Conservation (phyloP, 2,888 invertebrate genomes). For the Melipona bicolor region DNA sequence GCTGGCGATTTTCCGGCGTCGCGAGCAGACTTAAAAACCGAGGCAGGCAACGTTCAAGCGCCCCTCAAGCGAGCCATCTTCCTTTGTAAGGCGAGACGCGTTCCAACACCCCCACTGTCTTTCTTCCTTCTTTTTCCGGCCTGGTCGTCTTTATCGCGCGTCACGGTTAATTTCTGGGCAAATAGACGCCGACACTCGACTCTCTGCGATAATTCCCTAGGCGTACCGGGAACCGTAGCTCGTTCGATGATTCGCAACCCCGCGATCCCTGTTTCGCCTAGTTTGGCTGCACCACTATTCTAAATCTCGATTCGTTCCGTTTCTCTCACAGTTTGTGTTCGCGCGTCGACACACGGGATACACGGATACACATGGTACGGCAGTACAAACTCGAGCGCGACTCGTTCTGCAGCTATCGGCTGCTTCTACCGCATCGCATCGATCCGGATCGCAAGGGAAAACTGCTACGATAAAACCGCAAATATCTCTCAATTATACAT, state of each 20-base stretch:
- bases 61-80: constrained; percentile 22
- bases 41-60: constrained; percentile 25
- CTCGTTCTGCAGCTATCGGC: neutral
- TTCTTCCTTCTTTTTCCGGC: neutral
- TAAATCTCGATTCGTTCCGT: neutral
- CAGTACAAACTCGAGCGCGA: neutral
- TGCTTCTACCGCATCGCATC: neutral
- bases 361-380: neutral
- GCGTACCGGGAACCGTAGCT: neutral
- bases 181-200: neutral
- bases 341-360: neutral
- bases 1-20: constrained; percentile 41
- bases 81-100: constrained; percentile 36
- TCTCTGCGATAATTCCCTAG: too few relatives aligned
- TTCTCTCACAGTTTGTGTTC: neutral
- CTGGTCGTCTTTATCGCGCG: constrained; percentile 3
- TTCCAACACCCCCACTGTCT: neutral
- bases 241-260: neutral
- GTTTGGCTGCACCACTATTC: neutral
- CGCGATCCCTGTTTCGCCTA: neutral
- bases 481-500: constrained; percentile 1
- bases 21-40: constrained; percentile 33
- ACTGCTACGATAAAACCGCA: constrained; percentile 5
- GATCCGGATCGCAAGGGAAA: neutral
- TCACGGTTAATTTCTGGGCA: constrained; percentile 27